Base-by-base conservation (phyloP, 2,113 vertebrate genomes). In the Megaceryle maxima region DNA sequence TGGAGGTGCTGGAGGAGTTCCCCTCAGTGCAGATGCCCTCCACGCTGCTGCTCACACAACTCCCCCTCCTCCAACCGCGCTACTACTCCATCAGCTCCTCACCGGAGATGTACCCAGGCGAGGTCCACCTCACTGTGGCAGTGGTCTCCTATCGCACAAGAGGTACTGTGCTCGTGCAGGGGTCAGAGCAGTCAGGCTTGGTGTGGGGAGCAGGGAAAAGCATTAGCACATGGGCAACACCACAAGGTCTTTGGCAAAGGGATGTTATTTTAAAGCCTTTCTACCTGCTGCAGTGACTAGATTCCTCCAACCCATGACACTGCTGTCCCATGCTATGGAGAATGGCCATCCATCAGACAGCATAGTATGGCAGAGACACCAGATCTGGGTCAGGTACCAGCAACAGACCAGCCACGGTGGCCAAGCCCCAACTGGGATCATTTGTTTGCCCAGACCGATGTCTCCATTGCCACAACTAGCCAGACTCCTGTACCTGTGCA, bases 1-100 rank as follows among this genome's bases (percentile, higher is more conserved):
- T 99, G 97, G 99, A 99, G 97, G 99, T 99, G 48, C 96, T 99
- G 95, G 99, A 99, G 91, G 99, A 99, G 97, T 99, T 99, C 90
- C 99, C 98, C 1, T 99, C 99, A 0, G 97, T 99, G 95, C 99
- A 99, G 98, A 98, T 99, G 98, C 99, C 99, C 7, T 98, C 98
- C 90, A 99, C 99, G 0, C 97, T 99, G 95, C 98, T 99, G 59
- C 98, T 99, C 68, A 99, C 99, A 10, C 99, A 99, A 97, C 99
- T 99, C 43, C 99, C 99, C 3, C 97, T 99, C 75, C 98, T 99
- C 69, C 99, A 99, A 88, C 98, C 99, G 1, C 99, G 99, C 37
- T 99, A 99, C 97, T 99, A 99, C 70, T 99, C 99, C 84, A 99
- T 99, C 97, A 99, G 99, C 97, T 99, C 99, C 60, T 99, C 99